These are phyloP conservation scores for Elgonia sp. DNA, from an alignment of 2,888 invertebrate genomes.

Conservation along the genomic window DNA sequence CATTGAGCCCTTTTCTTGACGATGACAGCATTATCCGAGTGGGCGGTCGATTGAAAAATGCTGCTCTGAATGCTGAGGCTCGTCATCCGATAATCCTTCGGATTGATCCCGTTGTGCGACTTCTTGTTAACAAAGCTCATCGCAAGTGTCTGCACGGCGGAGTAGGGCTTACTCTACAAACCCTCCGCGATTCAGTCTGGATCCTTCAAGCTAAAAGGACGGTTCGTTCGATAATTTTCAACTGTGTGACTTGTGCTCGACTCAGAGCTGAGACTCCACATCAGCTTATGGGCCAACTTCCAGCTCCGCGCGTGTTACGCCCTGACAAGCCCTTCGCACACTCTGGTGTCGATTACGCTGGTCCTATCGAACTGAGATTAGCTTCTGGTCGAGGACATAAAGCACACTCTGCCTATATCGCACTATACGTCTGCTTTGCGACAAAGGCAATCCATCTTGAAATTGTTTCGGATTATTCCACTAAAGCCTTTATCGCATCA, in stretches of 20 bases:
- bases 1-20: neutral
- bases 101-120: neutral
- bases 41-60: neutral
- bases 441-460: too few relatives aligned
- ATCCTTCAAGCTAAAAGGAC: neutral
- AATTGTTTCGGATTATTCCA: too few relatives aligned
- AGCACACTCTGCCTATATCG: neutral
- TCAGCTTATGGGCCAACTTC: neutral
- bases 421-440: too few relatives aligned
- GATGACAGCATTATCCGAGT: neutral
- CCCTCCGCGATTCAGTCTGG: slow-evolving; percentile 2
- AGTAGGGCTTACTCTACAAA: neutral
- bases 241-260: slow-evolving; percentile 12
- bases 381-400: slow-evolving; percentile 58
- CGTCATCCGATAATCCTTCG: neutral
- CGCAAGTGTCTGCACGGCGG: neutral
- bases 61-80: neutral
- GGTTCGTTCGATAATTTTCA: neutral
- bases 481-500: too few relatives aligned
- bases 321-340: slow-evolving; percentile 30
- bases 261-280: neutral
- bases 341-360: slow-evolving; percentile 77
- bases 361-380: slow-evolving; percentile 64
- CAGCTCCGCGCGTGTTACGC: slow-evolving; percentile 30
- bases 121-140: neutral